Percentiles rank a stretch among this genome's conserved stretches.
These are phyloP conservation scores for Chrysogorgia sp. DNA, from an alignment of 92 coral and sea anemone genomes.

Conservation along the genomic window DNA sequence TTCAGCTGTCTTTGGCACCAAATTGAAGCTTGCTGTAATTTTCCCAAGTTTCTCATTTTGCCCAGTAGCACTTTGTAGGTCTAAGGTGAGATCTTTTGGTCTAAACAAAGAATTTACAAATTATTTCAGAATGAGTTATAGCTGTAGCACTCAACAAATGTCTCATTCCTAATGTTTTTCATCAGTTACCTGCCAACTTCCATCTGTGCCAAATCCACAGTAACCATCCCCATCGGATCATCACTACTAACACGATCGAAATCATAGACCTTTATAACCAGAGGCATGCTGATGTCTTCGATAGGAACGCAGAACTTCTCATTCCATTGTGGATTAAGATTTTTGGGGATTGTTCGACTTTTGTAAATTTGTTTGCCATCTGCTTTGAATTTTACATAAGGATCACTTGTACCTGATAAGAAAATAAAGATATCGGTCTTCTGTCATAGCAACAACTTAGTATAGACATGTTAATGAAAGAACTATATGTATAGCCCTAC, in stretches of 20 bases:
- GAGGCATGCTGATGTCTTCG: constrained; percentile 93
- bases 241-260: constrained; percentile 97
- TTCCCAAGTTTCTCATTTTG: constrained; percentile 85
- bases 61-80: constrained; percentile 85
- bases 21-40: constrained; percentile 73
- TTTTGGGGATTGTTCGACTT: constrained; percentile 91
- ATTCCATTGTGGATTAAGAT: constrained; percentile 97
- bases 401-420: constrained; percentile 94
- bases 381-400: constrained; percentile 96
- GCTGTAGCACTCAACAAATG: too few relatives aligned
- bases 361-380: constrained; percentile 98
- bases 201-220: constrained; percentile 80
- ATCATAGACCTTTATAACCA: constrained; percentile 91
- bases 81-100: constrained; percentile 92
- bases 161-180: too few relatives aligned
- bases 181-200: constrained; percentile 82
- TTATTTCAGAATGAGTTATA: too few relatives aligned
- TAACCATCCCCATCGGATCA: constrained; percentile 96
- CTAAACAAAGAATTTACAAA: constrained; percentile 55
- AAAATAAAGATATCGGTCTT: neutral
- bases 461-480: too few relatives aligned
- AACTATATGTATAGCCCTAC: too few relatives aligned
- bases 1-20: constrained; percentile 89
- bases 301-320: constrained; percentile 98
- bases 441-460: too few relatives aligned